A percentile compares a stretch with the other conserved stretches of the same genome.
Evolutionary conservation across 2,113 vertebrate species (phyloP).

Genomic region (Felis chaus): DNA sequence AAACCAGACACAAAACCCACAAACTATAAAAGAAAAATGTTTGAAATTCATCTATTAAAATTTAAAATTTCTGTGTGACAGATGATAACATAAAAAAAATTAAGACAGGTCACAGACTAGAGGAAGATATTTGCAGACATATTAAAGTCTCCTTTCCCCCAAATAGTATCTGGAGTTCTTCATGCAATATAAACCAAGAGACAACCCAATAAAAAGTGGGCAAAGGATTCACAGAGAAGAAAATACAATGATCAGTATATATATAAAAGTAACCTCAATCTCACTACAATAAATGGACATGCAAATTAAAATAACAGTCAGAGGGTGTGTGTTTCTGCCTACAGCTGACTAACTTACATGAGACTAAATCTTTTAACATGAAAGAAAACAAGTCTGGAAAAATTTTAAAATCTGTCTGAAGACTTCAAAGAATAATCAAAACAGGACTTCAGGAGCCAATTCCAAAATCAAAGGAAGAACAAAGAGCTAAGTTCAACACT

Average conservation of each 20-base stretch:
- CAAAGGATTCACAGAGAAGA: slow-evolving; percentile 18
- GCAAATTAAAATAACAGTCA: background rate
- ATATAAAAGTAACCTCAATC: background rate
- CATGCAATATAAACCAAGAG: slow-evolving; percentile 31
- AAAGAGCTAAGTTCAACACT: background rate
- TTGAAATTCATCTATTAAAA: slow-evolving; percentile 48
- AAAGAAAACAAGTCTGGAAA: background rate
- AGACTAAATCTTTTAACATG: background rate
- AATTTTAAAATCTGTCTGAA: background rate
- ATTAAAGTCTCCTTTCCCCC: background rate
- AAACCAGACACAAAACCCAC: background rate
- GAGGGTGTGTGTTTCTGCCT: background rate
- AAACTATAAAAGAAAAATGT: background rate
- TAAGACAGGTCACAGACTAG: background rate
- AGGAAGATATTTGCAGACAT: slow-evolving; percentile 35
- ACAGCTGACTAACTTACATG: background rate
- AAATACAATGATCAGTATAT: background rate
- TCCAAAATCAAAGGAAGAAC: background rate
- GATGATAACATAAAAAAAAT: slow-evolving; percentile 21
- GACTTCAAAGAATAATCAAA: background rate
- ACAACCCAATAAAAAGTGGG: background rate
- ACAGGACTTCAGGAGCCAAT: background rate
- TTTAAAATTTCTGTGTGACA: slow-evolving; percentile 31
- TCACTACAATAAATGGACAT: background rate
- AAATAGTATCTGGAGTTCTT: slow-evolving; percentile 39